phyloP scores from a whole-genome alignment of 2,888 invertebrate genomes.

The Aspidiotus rigidus region DNA sequence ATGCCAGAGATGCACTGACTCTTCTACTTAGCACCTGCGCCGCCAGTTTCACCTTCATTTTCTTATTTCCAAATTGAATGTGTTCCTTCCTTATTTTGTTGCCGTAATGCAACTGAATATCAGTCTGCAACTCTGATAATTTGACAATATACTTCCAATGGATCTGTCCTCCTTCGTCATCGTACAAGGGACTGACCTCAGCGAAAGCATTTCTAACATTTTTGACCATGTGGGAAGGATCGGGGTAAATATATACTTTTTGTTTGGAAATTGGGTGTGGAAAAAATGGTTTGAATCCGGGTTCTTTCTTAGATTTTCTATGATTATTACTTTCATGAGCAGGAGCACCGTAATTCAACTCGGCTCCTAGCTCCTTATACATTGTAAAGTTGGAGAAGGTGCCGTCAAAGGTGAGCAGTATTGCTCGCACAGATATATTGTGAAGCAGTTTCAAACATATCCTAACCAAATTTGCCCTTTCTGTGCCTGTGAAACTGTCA shows the following conservation, averaged over 20 bases:
- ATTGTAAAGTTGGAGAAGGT: too few species aligned
- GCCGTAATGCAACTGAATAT: neutral
- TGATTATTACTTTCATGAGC: too few species aligned
- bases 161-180: neutral
- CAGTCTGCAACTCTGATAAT: neutral
- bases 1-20: neutral
- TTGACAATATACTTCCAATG: constrained; percentile 7
- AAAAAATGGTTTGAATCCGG: too few species aligned
- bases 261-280: neutral
- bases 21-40: neutral
- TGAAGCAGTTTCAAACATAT: too few species aligned
- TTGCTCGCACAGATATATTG: too few species aligned
- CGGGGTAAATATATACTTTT: constrained; percentile 10
- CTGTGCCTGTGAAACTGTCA: too few species aligned
- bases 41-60: constrained; percentile 12
- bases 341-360: too few species aligned
- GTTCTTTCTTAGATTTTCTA: too few species aligned
- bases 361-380: too few species aligned
- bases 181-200: neutral
- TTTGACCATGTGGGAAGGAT: constrained; percentile 15
- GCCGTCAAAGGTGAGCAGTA: too few species aligned
- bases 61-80: constrained; percentile 7
- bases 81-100: constrained; percentile 6
- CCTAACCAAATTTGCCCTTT: too few species aligned
- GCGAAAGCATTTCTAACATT: neutral